Base-by-base conservation (phyloP, 92 coral and sea anemone genomes). In the Porites evermanni region DNA sequence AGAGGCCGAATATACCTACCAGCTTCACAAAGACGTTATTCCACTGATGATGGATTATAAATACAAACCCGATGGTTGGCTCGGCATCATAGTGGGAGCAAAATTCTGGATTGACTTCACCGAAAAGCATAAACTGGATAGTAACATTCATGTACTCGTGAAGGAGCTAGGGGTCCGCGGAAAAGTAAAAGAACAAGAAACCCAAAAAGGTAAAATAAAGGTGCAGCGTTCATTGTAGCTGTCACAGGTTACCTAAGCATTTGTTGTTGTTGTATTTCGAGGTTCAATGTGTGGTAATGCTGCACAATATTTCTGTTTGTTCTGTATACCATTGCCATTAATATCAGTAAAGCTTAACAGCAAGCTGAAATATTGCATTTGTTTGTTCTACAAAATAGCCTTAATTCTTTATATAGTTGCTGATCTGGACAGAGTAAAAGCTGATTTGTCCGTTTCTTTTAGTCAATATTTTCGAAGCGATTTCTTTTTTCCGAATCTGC, bases 1-100 rank as follows among this genome's bases (percentile, higher is more conserved):
- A 94, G 98, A 94, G 85, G 98, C 98, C 44, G 98, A 94, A 82
- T 94, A 94, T 73, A 92, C 98, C 2, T 94, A 87, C 53, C 95
- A 91, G 72, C 88, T 94, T 26, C 93, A 83, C 51, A 94, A 88
- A 78, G 95, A 92, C 85, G 82, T 92, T 56, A 88, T 94, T 53
- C 98, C 98, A 0, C 78, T 94, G 67, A 94, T 94, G 98, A 66
- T 94, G 94, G 98, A 92, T 53, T 81, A 24, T 38, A 84, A 78
- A 50, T 94, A 94, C 84, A 88, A 87, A 38, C 98, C 98, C 23
- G 94, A 88, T 50, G 98, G 98, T 64, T 94, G 98, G 98, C 94
- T 94, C 2, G 98, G 98, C 44, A 88, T 94, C 83, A 92, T 94
- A 11, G 87, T 94, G 90, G 98, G 98, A 68, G 80, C 98, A 1